phyloP scores from a whole-genome alignment of 2,113 vertebrate species.

The Ochotona princeps region DNA sequence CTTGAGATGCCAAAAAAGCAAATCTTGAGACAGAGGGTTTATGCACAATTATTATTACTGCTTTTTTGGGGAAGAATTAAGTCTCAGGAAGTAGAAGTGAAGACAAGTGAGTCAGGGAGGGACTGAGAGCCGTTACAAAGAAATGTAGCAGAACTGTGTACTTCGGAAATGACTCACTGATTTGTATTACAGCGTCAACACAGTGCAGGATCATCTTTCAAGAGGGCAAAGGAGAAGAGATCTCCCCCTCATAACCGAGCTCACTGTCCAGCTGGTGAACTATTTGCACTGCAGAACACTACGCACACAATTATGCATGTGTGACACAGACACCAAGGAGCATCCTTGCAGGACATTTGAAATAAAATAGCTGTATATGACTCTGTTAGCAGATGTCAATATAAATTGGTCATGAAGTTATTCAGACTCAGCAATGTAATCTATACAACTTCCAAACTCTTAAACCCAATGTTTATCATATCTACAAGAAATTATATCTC shows the following conservation, averaged over 20 bases:
- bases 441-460: neutral
- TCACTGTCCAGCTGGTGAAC: neutral
- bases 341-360: neutral
- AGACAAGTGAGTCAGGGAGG: neutral
- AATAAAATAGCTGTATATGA: neutral
- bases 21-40: neutral
- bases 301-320: accelerated
- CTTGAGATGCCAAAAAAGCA: neutral
- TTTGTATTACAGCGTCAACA: neutral
- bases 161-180: neutral
- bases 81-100: neutral
- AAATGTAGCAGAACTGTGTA: neutral
- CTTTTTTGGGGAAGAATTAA: neutral
- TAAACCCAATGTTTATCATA: neutral
- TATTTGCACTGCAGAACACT: neutral
- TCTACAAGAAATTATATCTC: neutral
- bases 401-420: neutral
- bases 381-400: neutral
- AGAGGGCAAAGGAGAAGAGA: neutral
- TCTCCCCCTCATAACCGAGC: accelerated
- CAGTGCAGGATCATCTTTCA: neutral
- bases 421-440: neutral
- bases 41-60: neutral
- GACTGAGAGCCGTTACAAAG: neutral
- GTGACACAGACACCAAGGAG: neutral